These are phyloP conservation scores for Drosophila ironensis DNA, from an alignment of 1,140 invertebrate species.

Conservation along the genomic window DNA sequence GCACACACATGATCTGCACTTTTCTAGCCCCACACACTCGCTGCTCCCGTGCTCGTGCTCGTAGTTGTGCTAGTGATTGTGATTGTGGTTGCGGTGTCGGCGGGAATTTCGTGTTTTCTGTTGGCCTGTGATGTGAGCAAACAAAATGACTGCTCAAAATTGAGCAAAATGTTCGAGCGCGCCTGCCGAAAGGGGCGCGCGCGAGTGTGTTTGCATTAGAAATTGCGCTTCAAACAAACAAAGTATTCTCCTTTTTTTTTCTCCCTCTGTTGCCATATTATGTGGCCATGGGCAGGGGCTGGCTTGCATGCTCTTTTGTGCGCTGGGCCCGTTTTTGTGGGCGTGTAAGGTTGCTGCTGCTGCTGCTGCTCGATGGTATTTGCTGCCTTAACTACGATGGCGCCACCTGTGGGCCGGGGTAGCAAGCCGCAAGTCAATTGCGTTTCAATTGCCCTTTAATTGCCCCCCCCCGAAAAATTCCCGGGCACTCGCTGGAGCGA, in stretches of 20 bases:
- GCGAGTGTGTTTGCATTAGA: conserved; percentile 48
- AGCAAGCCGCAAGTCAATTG: conserved; percentile 4
- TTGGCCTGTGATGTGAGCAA: conserved; percentile 80
- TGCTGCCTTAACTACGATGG: conserved; percentile 31
- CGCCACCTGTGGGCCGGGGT: conserved; percentile 54
- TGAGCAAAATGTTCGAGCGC: conserved; percentile 73
- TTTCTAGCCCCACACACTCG: conserved; percentile 31
- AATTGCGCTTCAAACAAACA: conserved; percentile 48
- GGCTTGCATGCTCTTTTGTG: too few species aligned
- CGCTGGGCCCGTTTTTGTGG: conserved; percentile 46
- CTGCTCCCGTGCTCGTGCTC: not conserved
- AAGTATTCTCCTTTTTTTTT: conserved; percentile 8
- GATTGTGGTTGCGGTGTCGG: not conserved
- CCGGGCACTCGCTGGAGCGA: not conserved
- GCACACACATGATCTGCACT: conserved; percentile 7
- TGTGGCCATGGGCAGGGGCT: not conserved
- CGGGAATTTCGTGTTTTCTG: conserved; percentile 68
- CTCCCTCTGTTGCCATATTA: conserved; percentile 18
- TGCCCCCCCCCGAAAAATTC: not conserved
- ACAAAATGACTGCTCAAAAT: conserved; percentile 81
- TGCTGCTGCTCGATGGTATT: conserved; percentile 6
- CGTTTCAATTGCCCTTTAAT: conserved; percentile 37
- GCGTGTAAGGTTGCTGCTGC: conserved; percentile 26
- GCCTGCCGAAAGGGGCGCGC: conserved; percentile 49
- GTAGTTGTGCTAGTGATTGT: conserved; percentile 1